These are phyloP conservation scores for Poicephalus gulielmi DNA, from an alignment of 2,113 vertebrate genomes.

Conservation along the genomic window DNA sequence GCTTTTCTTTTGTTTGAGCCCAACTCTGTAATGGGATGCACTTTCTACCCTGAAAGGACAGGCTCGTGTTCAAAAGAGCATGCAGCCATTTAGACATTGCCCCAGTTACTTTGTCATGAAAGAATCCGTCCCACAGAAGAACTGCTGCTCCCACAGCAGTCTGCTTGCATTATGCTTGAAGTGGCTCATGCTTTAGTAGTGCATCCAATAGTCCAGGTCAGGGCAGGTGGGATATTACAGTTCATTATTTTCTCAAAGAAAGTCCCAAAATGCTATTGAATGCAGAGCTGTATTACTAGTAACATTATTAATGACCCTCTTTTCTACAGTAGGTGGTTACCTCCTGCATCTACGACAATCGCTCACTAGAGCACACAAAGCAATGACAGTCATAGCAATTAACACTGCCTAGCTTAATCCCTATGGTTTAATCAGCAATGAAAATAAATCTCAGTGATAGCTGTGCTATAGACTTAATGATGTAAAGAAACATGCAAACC, in stretches of 20 bases:
- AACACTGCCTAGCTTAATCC: neutral
- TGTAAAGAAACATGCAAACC: neutral
- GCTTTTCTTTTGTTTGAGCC: neutral
- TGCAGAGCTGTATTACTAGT: neutral
- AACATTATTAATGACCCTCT: neutral
- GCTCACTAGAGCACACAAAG: neutral
- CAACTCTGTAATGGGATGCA: neutral
- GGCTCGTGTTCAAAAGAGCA: neutral
- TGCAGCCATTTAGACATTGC: neutral
- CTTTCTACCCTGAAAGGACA: neutral
- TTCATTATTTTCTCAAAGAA: neutral
- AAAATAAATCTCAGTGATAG: neutral
- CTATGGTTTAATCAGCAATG: neutral
- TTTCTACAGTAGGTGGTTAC: neutral
- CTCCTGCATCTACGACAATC: neutral
- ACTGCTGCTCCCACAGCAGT: neutral
- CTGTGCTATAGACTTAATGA: neutral
- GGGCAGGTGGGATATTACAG: neutral
- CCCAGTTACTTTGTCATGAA: neutral
- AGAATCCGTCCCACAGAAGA: neutral
- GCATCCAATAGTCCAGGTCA: neutral
- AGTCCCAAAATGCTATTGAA: neutral
- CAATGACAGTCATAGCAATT: neutral
- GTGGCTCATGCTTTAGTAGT: neutral
- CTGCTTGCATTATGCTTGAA: neutral